Evolutionary conservation across 92 coral and sea anemone species (phyloP), one percentile per base, ranked within the genome.

Genomic region (Porites divaricata): DNA sequence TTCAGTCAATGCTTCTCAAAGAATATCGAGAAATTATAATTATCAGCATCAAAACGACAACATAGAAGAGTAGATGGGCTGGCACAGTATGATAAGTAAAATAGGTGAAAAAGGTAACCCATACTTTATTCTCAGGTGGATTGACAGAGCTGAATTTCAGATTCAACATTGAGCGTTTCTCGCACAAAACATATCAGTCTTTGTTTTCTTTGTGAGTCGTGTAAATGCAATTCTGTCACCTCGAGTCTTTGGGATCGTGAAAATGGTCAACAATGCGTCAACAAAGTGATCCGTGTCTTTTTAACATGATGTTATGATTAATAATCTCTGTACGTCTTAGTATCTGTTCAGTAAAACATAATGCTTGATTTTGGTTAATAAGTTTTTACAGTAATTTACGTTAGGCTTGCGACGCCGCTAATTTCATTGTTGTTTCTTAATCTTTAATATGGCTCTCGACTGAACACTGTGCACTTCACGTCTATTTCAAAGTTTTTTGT

Each of bases 81-180:
- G 45, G 45, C 45, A 35, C 45, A 35, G 45, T 6, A 35, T 3
- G 45, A 35, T 35, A 35, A 4, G 45, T 35, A 4, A 53, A 59
- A 26, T 79, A 20, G 19, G 22, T 53, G 20, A n/a, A 66, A 66
- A 35, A 62, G 2, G 59, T 23, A 2, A 28, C 22, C 9, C 35
- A 19, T 23, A 14, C 51, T 17, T 74, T 49, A 22, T 19, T 50
- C 10, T 58, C 79, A 82, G 79, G 79, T 82, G 78, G 61, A 51
- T 82, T 82, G 51, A 82, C 63, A 82, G 72, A 82, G 86, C 86
- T 72, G 86, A 82, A 70, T 72, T 72, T 19, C n/a, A 82, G 72
- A 72, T 59, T 82, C 79, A 70, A 82, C 78, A 72, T 72, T 17
- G 15, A 45, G 52, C 45, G 72, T 82, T 48, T 22, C 48, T 26